These are phyloP conservation scores for Etheostoma spectabile DNA, from an alignment of 2,113 vertebrate species.

Conservation along the genomic window DNA sequence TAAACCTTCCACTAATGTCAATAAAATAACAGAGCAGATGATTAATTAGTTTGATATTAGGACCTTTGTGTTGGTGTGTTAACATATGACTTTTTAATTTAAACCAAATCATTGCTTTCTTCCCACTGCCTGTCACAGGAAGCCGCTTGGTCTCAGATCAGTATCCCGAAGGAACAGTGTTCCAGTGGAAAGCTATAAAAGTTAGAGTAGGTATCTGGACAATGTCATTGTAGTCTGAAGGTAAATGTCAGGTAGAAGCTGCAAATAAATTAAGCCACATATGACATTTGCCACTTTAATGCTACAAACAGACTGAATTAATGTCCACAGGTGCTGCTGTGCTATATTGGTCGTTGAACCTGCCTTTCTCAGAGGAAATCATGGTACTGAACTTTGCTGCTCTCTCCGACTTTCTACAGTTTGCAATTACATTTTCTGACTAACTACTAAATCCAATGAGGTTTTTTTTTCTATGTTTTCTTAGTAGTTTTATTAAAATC, in stretches of 20 bases:
- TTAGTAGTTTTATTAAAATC: constrained; percentile 4
- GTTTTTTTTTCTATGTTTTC: background rate
- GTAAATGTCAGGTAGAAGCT: background rate
- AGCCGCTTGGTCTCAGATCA: background rate
- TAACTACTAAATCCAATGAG: background rate
- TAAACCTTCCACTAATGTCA: background rate
- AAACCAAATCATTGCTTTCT: background rate
- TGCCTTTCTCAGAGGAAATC: constrained; percentile 52
- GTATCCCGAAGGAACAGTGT: background rate
- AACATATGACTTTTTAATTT: background rate
- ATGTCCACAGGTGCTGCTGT: constrained; percentile 2
- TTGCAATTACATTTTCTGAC: background rate
- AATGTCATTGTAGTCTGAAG: background rate
- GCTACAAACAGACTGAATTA: background rate
- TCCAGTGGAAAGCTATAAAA: background rate
- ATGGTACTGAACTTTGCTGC: constrained; percentile 29
- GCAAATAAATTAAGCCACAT: background rate
- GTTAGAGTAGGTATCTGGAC: background rate
- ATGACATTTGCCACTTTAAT: background rate
- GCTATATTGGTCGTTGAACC: constrained; percentile 8
- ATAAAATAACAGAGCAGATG: background rate
- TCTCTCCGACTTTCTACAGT: background rate
- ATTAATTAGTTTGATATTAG: background rate
- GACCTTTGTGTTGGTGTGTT: background rate
- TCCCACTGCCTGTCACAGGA: background rate